Percentiles rank a stretch among this genome's conserved stretches.
Evolutionary conservation across 2,888 invertebrate genomes (phyloP).

Genomic region (Ferdinandea cuprea): DNA sequence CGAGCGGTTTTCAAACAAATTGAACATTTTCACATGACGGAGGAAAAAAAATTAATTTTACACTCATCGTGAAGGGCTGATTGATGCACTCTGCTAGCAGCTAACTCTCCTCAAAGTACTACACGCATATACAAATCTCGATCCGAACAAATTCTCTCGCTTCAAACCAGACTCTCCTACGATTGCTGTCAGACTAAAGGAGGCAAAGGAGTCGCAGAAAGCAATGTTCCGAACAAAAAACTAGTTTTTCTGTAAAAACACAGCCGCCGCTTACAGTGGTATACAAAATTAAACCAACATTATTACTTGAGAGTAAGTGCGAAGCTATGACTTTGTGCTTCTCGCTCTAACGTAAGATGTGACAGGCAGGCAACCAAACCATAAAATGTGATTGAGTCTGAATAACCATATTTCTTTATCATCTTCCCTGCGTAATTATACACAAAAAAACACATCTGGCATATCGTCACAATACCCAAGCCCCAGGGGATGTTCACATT

Average conservation of each 20-base stretch:
- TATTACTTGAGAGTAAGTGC: slow-evolving; percentile 20
- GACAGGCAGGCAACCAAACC: slow-evolving; percentile 1
- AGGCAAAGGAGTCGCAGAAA: slow-evolving; percentile 62
- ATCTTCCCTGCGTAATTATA: slow-evolving; percentile 34
- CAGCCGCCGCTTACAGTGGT: slow-evolving; percentile 54
- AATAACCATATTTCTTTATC: slow-evolving; percentile 69
- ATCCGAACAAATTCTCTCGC: slow-evolving; percentile 25
- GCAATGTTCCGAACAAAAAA: slow-evolving; percentile 36
- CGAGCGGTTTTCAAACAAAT: slow-evolving; percentile 39
- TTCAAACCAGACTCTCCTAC: slow-evolving; percentile 76
- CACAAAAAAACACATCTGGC: slow-evolving; percentile 79
- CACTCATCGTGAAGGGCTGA: not conserved
- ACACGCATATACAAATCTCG: slow-evolving; percentile 28
- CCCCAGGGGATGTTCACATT: slow-evolving; percentile 52
- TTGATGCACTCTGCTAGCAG: slow-evolving; percentile 22
- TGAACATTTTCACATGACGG: slow-evolving; percentile 50
- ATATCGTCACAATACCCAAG: slow-evolving; percentile 70
- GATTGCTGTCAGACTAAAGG: slow-evolving; percentile 76
- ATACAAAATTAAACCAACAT: slow-evolving; percentile 57
- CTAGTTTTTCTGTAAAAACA: slow-evolving; percentile 36
- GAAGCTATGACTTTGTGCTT: not conserved
- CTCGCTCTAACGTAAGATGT: slow-evolving; percentile 16
- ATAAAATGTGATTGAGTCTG: slow-evolving; percentile 56
- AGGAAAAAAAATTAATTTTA: not conserved
- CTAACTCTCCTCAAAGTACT: slow-evolving; percentile 34